These are phyloP conservation scores for Anagyrus pseudococci DNA, from an alignment of 2,888 invertebrate genomes.

Conservation along the genomic window DNA sequence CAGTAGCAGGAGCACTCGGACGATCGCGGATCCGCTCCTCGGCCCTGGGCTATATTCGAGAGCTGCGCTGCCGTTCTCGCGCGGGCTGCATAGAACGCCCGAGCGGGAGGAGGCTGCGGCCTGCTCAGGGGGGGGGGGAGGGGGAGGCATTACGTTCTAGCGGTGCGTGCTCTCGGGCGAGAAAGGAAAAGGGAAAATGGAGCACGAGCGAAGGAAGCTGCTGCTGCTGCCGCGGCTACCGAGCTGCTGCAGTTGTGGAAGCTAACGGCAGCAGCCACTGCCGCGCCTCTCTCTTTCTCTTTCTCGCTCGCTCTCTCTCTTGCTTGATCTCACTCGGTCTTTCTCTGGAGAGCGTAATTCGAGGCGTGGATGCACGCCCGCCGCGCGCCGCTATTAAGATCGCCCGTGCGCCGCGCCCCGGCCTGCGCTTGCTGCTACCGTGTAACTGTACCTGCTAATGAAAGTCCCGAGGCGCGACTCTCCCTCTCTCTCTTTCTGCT, in stretches of 20 bases:
- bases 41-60: too few species aligned
- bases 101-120: too few species aligned
- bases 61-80: too few species aligned
- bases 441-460: conserved; percentile 38
- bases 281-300: conserved; percentile 30
- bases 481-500: too few species aligned
- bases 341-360: too few species aligned
- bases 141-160: not conserved
- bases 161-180: conserved; percentile 23
- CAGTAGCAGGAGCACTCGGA: too few species aligned
- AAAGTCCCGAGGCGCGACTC: conserved; percentile 30
- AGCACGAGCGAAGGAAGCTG: conserved; percentile 35
- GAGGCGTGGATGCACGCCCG: conserved; percentile 51
- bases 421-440: conserved; percentile 21
- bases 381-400: conserved; percentile 32
- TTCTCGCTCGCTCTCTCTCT: too few species aligned
- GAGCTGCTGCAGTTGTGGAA: too few species aligned
- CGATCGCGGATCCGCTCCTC: too few species aligned
- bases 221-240: not conserved
- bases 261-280: not conserved
- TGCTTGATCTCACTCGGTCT: too few species aligned
- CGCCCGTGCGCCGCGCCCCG: conserved; percentile 31
- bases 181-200: conserved; percentile 45
- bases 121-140: too few species aligned
- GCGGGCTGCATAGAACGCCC: too few species aligned